Evolutionary conservation across 2,797 vertebrate species (phyloP).

Genomic region (Mustela erminea): DNA sequence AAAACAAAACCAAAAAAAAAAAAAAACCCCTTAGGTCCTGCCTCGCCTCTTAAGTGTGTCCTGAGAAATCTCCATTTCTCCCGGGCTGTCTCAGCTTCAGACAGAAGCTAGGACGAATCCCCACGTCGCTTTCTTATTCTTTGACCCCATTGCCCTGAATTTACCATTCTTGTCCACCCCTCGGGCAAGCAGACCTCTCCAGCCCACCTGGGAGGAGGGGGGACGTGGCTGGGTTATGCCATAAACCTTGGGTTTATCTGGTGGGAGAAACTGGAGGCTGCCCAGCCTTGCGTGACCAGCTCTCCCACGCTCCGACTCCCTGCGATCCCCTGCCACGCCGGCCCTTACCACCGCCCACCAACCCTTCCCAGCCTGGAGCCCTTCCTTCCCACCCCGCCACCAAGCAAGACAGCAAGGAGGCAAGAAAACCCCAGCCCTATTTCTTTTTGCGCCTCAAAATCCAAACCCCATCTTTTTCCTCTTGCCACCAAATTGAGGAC

Average conservation of each 20-base stretch:
- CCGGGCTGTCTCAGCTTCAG: neutral
- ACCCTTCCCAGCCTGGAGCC: neutral
- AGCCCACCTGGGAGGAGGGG: neutral
- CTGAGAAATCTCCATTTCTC: neutral
- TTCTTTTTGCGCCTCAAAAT: neutral
- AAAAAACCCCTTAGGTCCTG: neutral
- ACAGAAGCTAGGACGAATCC: neutral
- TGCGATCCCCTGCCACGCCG: neutral
- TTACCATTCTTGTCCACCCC: rapidly evolving
- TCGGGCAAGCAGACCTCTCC: neutral
- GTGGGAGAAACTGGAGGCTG: neutral
- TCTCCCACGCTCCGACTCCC: rapidly evolving
- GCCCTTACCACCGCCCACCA: rapidly evolving
- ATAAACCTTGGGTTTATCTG: neutral
- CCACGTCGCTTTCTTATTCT: neutral
- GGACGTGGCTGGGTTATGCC: rapidly evolving
- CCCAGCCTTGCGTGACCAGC: neutral
- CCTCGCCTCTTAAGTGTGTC: neutral
- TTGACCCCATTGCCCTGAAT: neutral
- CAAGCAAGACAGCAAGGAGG: neutral
- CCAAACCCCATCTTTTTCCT: neutral
- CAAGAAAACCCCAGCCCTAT: neutral
- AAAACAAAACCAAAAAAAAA: too few species aligned
- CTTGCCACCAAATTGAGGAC: constrained; percentile 36
- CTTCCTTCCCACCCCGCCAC: too few species aligned